Evolutionary conservation across 2,888 invertebrate genomes (phyloP).

Genomic region (Limnephilus lunatus): DNA sequence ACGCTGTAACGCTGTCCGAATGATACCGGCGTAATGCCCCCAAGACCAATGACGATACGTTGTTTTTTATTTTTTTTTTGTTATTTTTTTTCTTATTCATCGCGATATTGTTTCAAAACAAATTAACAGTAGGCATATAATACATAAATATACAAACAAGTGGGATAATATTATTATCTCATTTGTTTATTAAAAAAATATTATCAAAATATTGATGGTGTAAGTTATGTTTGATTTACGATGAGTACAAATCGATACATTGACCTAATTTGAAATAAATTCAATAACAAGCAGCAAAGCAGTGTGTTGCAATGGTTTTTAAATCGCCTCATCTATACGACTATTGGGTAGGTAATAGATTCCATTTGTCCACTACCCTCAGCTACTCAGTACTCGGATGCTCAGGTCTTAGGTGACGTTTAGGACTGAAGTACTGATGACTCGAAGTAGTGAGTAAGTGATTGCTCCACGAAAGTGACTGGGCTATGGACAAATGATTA

Average conservation of each 20-base stretch:
- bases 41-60: too few species aligned
- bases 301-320: not conserved
- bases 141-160: too few species aligned
- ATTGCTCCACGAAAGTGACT: constrained; percentile 11
- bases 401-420: not conserved
- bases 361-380: not conserved
- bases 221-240: not conserved
- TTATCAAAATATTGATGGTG: not conserved
- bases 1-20: too few species aligned
- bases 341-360: not conserved
- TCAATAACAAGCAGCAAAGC: not conserved
- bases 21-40: too few species aligned
- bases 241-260: not conserved
- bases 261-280: constrained; percentile 18
- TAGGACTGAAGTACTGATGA: not conserved
- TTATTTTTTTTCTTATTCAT: too few species aligned
- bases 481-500: not conserved
- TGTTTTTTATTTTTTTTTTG: too few species aligned
- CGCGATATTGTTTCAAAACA: too few species aligned
- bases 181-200: not conserved
- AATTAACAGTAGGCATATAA: too few species aligned
- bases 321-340: not conserved
- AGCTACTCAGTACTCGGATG: not conserved
- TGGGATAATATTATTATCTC: too few species aligned
- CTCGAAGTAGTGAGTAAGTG: not conserved